These are phyloP conservation scores for Spinibarbus caldwelli DNA, from an alignment of 2,797 vertebrate genomes.

Conservation along the genomic window DNA sequence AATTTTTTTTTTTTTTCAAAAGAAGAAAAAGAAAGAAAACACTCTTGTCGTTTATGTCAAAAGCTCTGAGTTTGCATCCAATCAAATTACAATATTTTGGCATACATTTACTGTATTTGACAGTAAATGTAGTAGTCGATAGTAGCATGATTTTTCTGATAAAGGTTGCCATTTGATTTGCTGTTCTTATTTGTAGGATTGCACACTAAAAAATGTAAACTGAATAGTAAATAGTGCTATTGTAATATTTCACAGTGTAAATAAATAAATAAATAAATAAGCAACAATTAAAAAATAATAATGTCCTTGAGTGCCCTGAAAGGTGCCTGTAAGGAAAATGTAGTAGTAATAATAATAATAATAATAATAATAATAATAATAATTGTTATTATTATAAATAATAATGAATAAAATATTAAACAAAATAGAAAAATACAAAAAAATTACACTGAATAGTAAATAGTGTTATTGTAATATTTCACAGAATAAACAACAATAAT, in stretches of 20 bases:
- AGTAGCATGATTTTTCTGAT: background rate
- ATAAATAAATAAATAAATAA: background rate
- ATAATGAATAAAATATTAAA: background rate
- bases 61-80: background rate
- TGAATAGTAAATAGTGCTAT: background rate
- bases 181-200: background rate
- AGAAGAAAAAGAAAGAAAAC: background rate
- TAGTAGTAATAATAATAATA: too few relatives aligned
- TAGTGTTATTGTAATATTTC: background rate
- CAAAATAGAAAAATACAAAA: background rate
- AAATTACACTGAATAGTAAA: background rate
- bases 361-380: background rate
- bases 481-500: too few relatives aligned
- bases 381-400: background rate
- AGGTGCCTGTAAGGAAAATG: too few relatives aligned
- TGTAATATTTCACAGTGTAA: background rate
- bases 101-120: background rate
- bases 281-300: too few relatives aligned
- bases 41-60: background rate
- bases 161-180: background rate
- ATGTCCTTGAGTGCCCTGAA: too few relatives aligned
- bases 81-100: background rate
- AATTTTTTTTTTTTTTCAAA: background rate
- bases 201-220: background rate
- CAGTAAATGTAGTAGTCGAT: background rate